Evolutionary conservation across 2,113 vertebrate species (phyloP), one percentile per base, ranked within the genome.

Genomic region (Perognathus longimembris): DNA sequence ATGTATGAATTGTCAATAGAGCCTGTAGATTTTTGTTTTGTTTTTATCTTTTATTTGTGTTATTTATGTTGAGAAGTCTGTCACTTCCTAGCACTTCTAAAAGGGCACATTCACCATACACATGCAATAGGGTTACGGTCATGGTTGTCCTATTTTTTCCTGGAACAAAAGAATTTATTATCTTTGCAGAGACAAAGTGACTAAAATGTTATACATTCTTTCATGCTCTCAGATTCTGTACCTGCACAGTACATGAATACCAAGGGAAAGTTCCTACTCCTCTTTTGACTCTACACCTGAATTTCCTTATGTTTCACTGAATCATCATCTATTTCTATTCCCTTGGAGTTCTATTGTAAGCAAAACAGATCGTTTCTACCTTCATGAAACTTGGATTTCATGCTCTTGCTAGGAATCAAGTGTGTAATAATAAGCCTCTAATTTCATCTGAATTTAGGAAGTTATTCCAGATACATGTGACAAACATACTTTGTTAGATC

Each of bases 1-100:
- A 38, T 85, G 30, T 36, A 84, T 79, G 76, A 89, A 94, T 93
- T 79, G 71, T 95, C 77, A 63, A 34, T 34, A 86, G 76, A 92
- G 76, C 32, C 57, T 91, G 17, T 76, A 79, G 32, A 42, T 36
- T 93, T 74, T 61, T 85, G 32, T 76, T 85, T 87, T 81, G 4
- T 70, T 63, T 76, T 90, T 59, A 32, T 75, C 94, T 88, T 59
- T 89, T 64, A 74, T 15, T 54, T 54, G 50, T 54, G 17, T 54
- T 77, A 92, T 85, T 94, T 90, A 76, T 91, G 36, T 21, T 9
- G 12, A 89, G 66, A 91, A 89, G 14, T 90, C 30, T 9, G 22
- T 91, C 50, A 38, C 76, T 64, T 92, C 77, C 54, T 80, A 76
- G 30, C 38, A 30, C 7, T 32, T 89, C 74, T 90, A 21, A 50